Conservation (phyloP, 2,797 vertebrate genomes). For the Falco peregrinus region DNA sequence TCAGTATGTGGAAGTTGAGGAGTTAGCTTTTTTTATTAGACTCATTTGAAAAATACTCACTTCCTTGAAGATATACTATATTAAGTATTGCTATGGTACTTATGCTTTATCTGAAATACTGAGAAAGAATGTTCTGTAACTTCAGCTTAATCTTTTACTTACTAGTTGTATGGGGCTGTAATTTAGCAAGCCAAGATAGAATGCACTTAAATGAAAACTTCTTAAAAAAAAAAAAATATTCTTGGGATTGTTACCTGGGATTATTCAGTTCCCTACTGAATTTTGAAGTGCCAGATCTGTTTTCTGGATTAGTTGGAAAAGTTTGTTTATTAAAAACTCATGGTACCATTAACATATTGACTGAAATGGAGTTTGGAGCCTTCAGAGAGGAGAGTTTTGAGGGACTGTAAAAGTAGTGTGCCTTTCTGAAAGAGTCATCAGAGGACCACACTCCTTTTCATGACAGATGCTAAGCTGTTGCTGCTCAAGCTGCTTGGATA, state of each 20-base stretch:
- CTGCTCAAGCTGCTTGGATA: background rate
- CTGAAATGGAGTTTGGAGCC: background rate
- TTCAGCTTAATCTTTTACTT: background rate
- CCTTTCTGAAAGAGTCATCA: background rate
- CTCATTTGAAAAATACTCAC: background rate
- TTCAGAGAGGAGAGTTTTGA: background rate
- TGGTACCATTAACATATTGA: background rate
- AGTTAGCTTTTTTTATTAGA: background rate
- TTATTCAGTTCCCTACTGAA: background rate
- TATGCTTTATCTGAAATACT: background rate
- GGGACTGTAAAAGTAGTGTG: background rate
- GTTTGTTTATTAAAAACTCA: background rate
- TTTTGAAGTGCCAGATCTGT: background rate
- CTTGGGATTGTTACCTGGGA: background rate
- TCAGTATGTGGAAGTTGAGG: background rate
- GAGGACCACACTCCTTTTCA: background rate
- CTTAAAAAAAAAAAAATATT: too few species aligned
- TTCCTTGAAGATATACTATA: background rate
- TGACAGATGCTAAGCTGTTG: background rate
- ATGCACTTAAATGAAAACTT: background rate
- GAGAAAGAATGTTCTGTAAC: background rate
- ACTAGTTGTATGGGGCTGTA: background rate
- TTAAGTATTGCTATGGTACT: background rate
- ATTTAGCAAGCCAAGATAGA: background rate
- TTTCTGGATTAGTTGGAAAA: background rate